Evolutionary conservation across 2,888 invertebrate genomes (phyloP).

Genomic region (Laspeyria flexula): DNA sequence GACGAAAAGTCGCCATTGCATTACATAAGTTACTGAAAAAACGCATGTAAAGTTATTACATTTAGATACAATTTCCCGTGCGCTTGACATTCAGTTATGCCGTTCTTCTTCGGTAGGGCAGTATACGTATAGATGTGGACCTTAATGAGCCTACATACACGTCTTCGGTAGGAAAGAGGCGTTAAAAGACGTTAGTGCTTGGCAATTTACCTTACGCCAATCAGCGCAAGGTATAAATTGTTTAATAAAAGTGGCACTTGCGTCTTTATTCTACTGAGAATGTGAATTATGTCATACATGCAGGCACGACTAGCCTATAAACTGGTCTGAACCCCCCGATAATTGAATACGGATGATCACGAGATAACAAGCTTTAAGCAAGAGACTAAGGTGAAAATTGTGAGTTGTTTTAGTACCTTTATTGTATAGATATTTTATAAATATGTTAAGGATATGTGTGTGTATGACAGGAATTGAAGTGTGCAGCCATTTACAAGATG

Average conservation of each 20-base stretch:
- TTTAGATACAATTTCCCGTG: too few relatives aligned
- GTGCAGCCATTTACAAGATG: constrained; percentile 4
- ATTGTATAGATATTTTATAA: constrained; percentile 52
- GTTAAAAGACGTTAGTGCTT: too few relatives aligned
- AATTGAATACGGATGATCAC: constrained; percentile 44
- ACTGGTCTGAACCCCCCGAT: constrained; percentile 55
- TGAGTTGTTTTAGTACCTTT: constrained; percentile 59
- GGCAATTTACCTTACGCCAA: too few relatives aligned
- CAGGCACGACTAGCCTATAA: constrained; percentile 60
- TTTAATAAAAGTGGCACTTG: too few relatives aligned
- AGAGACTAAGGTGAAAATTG: constrained; percentile 62
- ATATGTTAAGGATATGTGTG: constrained; percentile 30
- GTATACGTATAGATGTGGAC: constrained; percentile 3
- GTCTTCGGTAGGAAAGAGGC: too few relatives aligned
- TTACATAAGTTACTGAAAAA: too few relatives aligned
- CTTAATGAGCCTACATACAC: constrained; percentile 13
- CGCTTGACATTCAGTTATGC: too few relatives aligned
- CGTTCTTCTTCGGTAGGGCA: background rate
- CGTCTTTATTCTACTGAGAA: too few relatives aligned
- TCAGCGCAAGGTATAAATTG: too few relatives aligned
- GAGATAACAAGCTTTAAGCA: constrained; percentile 70
- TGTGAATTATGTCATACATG: too few relatives aligned
- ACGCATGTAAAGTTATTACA: too few relatives aligned
- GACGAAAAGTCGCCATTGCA: too few relatives aligned
- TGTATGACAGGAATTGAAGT: constrained; percentile 26